Percentiles rank a stretch among this genome's conserved stretches.
Conservation (phyloP, 2,113 vertebrate genomes). For the Alouatta palliata region DNA sequence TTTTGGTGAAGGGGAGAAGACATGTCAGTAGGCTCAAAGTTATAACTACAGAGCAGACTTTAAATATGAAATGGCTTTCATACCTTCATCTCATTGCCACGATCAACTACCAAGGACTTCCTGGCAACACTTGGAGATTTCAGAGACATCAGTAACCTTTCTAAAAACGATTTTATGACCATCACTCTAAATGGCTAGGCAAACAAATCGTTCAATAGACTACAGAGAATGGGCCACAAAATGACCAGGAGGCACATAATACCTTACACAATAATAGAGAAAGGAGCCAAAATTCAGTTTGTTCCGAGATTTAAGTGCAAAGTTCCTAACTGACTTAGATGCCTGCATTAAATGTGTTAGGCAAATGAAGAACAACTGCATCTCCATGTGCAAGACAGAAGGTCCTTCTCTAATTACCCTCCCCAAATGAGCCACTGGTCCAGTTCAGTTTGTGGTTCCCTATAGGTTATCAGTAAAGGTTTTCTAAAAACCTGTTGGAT, state of each 20-base stretch:
- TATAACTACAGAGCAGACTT: slow-evolving; percentile 42
- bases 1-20: slow-evolving; percentile 24
- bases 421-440: not conserved
- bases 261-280: not conserved
- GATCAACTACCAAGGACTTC: slow-evolving; percentile 52
- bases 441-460: not conserved
- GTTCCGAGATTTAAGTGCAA: not conserved
- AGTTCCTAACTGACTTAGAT: not conserved
- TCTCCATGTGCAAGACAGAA: too few relatives aligned
- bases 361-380: not conserved
- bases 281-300: slow-evolving; percentile 16
- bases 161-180: slow-evolving; percentile 77
- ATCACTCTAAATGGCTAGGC: slow-evolving; percentile 69
- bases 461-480: not conserved
- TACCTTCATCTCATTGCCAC: slow-evolving; percentile 44
- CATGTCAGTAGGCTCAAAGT: slow-evolving; percentile 50
- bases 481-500: not conserved
- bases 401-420: too few relatives aligned
- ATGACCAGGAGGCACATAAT: slow-evolving; percentile 57
- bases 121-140: slow-evolving; percentile 67
- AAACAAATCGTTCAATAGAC: slow-evolving; percentile 71
- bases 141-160: slow-evolving; percentile 73
- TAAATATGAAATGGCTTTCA: slow-evolving; percentile 72
- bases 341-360: not conserved
- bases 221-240: slow-evolving; percentile 60